Evolutionary conservation across 1,140 invertebrate species (phyloP), one percentile per base, ranked within the genome.

Genomic region (Heliothis subflexa): DNA sequence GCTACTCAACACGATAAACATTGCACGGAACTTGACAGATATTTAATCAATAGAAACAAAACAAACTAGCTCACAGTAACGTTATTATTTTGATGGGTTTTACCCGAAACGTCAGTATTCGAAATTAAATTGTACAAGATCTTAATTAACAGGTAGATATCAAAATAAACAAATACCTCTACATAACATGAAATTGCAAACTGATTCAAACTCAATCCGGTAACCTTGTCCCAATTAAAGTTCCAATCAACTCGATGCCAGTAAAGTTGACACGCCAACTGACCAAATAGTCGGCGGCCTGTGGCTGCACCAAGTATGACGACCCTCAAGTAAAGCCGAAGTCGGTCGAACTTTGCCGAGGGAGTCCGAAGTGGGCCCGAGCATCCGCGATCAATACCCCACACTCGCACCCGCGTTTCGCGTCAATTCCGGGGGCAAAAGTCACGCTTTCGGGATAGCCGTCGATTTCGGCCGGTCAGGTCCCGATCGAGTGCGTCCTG

Each of bases 151-250:
- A 50, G 66, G 66, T 70, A 18, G 66, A 50, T 28, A 25, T 52
- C 18, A n/a, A 55, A 40, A 72, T 55, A 72, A 40, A 50, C 16
- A 68, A 52, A 50, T 50, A n/a, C n/a, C n/a, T n/a, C n/a, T n/a
- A 66, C 28, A 61, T 16, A 74, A 74, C 25, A 57, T 16, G 52
- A 33, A 28, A 68, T 68, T 57, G 52, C 21, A 18, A 77, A 77
- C 74, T 54, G 47, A 68, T 68, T 52, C 18, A 33, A 62, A 66
- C 73, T 50, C 47, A 76, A 76, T 76, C 76, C 54, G 76, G 75
- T 90, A 92, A 93, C 91, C 92, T 94, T 93, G 91, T 88, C 90
- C 89, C 83, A 89, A 91, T 93, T 93, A 92, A 91, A 92, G 81
- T 88, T 90, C 80, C 80, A 86, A 89, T 86, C 85, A 89, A 89